Base-by-base conservation (phyloP, 1,140 invertebrate species). In the Zophobas morio region DNA sequence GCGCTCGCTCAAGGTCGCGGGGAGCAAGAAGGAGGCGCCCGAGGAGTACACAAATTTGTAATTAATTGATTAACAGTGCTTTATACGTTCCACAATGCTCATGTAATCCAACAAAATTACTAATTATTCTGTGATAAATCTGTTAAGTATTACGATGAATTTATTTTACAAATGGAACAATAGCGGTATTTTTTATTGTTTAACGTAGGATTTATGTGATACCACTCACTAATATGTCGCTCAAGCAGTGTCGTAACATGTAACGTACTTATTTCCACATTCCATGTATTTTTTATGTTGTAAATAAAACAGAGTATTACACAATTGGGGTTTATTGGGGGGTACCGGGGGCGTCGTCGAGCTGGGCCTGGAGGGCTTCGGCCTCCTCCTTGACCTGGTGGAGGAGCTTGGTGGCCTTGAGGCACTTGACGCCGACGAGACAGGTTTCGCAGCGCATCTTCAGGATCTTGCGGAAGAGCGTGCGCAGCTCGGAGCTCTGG, bases 1-100 rank as follows among this genome's bases (percentile, higher is more conserved):
- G 70, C 81, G 84, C 77, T 85, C 84, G 6, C 51, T 85, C 20
- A 85, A 85, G 71, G 75, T 82, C 1, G 63, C 77, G 0, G 75
- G 79, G 34, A 78, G 72, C 37, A 60, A 57, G 36, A 56, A 74
- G 46, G 37, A 54, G 32, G 66, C 35, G 36, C 70, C 81, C 1
- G 80, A 79, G 2, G 80, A 82, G 34, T 82, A 75, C 66, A 81
- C 79, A n/a, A 78, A 71, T 6, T 77, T 82, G 49, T 82, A 79
- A 80, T 74, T 35, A 37, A 47, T 20, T 8, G 42, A 49, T 77
- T 70, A 53, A 60, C 51, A 56, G 40, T 60, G 51, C 42, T 77
- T 56, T 74, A 74, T 32, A 53, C 73, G 47, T 74, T 74, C 40
- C 8, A 34, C 35, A 60, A 53, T 47, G 56, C 54, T 74, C 72